phyloP scores from a whole-genome alignment of 2,113 vertebrate genomes.

The Vidua chalybeata region DNA sequence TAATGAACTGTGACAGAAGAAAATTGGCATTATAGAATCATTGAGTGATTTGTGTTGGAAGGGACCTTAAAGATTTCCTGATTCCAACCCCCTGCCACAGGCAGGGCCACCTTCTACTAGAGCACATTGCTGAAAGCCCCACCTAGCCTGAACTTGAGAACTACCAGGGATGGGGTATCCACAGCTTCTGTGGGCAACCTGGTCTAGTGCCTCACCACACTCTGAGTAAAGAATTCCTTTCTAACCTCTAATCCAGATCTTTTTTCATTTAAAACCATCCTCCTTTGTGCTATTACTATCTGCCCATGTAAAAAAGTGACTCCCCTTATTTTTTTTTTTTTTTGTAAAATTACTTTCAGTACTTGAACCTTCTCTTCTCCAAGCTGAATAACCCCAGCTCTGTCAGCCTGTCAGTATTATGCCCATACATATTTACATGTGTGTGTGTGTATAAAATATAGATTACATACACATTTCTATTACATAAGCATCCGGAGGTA shows the following conservation, averaged over 20 bases:
- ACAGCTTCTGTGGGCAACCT: background rate
- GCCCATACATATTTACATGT: accelerated
- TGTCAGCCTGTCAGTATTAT: background rate
- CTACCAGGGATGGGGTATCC: background rate
- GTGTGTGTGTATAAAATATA: background rate
- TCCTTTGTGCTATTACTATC: background rate
- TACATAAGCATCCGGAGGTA: background rate
- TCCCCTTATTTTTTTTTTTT: no score
- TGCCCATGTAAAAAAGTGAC: background rate
- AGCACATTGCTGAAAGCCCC: background rate
- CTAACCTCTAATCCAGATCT: background rate
- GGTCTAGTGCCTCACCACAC: background rate
- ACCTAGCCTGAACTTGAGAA: background rate
- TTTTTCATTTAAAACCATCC: background rate
- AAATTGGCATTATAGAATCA: background rate
- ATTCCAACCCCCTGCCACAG: background rate
- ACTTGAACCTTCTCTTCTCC: background rate
- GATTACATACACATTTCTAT: background rate
- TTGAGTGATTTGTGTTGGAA: background rate
- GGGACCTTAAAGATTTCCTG: background rate
- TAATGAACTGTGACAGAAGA: background rate
- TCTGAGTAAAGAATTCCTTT: background rate
- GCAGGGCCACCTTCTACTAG: background rate
- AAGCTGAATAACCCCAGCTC: no score
- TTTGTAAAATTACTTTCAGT: background rate